Evolutionary conservation across 2,113 vertebrate species (phyloP).

Genomic region (Saccopteryx leptura): DNA sequence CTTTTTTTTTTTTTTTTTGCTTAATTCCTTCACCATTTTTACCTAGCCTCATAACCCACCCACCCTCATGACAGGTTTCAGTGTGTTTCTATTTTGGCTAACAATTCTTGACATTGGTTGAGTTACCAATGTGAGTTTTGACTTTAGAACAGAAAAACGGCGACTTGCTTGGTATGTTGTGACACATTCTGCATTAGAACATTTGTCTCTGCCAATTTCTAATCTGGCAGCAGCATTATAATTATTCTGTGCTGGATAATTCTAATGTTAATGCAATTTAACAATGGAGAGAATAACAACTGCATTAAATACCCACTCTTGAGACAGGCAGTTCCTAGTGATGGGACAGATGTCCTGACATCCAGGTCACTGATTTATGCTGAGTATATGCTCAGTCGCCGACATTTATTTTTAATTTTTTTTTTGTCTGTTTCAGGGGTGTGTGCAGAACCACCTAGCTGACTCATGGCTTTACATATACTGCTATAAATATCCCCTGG

Average conservation of each 20-base stretch:
- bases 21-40: background rate
- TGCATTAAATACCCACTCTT: background rate
- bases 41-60: background rate
- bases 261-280: conserved; percentile 1
- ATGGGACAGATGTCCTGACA: background rate
- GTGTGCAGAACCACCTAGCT: background rate
- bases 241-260: background rate
- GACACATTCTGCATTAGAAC: background rate
- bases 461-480: background rate
- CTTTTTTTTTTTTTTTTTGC: background rate
- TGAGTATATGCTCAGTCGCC: background rate
- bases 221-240: background rate
- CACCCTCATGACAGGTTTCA: background rate
- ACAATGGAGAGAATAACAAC: background rate
- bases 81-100: background rate
- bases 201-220: background rate
- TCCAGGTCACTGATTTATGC: background rate
- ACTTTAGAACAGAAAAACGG: conserved; percentile 8
- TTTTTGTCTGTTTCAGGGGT: background rate
- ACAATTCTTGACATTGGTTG: background rate
- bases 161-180: background rate
- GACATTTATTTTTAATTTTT: background rate
- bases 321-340: background rate
- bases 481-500: background rate
- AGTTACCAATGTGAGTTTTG: background rate